phyloP scores from a whole-genome alignment of 2,797 vertebrate genomes.

The Salmo trutta region DNA sequence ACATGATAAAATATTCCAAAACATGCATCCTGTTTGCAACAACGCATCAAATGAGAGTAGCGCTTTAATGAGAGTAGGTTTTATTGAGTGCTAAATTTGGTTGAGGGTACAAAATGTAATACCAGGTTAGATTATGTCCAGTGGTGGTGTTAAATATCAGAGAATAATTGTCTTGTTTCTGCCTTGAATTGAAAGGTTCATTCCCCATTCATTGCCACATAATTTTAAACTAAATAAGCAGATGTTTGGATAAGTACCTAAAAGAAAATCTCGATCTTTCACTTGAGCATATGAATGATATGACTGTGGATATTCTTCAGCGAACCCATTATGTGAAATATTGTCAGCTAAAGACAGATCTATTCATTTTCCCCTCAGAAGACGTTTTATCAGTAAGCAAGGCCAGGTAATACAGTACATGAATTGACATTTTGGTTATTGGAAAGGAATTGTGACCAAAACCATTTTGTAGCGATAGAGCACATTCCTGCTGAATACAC shows the following conservation, averaged over 20 bases:
- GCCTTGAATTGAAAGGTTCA: conserved; percentile 30
- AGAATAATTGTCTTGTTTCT: conserved; percentile 39
- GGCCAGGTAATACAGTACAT: background rate
- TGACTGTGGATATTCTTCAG: background rate
- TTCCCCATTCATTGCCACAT: conserved; percentile 45
- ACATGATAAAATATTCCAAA: conserved; percentile 1
- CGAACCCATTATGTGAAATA: background rate
- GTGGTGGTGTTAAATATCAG: conserved; percentile 32
- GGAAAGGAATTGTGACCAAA: conserved; percentile 8
- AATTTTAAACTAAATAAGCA: conserved; percentile 49
- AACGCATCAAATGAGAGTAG: background rate
- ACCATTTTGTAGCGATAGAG: conserved; percentile 17
- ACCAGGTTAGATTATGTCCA: background rate
- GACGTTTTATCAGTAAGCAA: background rate
- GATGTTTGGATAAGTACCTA: conserved; percentile 43
- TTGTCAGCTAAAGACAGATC: background rate
- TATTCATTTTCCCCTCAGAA: background rate
- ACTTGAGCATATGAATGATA: background rate
- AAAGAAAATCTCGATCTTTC: background rate
- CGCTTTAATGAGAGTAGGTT: conserved; percentile 14
- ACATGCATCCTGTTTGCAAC: too few relatives aligned
- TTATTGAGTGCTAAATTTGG: conserved; percentile 39
- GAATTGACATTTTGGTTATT: conserved; percentile 2
- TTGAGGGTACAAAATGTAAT: conserved; percentile 27
- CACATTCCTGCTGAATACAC: background rate